Base-by-base conservation (phyloP, 2,888 invertebrate species). In the Dioctria linearis region DNA sequence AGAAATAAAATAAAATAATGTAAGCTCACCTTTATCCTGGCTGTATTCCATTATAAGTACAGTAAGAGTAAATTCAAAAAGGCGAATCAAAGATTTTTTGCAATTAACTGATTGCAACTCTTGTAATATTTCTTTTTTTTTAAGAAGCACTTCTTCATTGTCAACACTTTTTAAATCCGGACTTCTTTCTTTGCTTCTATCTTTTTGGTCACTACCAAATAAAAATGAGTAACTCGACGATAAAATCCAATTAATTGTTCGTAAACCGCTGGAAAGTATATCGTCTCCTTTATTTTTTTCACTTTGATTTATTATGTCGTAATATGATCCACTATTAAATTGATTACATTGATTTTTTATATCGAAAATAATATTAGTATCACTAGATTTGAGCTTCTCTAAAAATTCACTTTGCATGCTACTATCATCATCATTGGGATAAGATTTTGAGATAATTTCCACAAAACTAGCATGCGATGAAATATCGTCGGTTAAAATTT, bases 21-120 rank as follows among this genome's bases (percentile, higher is more conserved):
- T 46, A 46, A 46, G 85, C 87, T 88, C 82, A 88, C 89, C 87
- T 84, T 85, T 86, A 83, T 85, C 85, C 82, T 87, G 86, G 79
- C 85, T 85, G 81, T 86, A 86, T 80, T 87, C 86, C 83, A 87
- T 86, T 73, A 88, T 85, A 81, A 87, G 86, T 80, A 88, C 87
- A 81, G 88, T 87, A 85, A 88, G 86, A 80, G 87, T 86, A 57
- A 86, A 86, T 83, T 88, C 88, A 81, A 89, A 89, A 59, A 89
- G 84, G 83, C 88, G 87, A 37, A 88, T 82, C 63, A 88, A 81
- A 65, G 87, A 84, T 80, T 86, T 87, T 83, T 87, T 88, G 83
- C 87, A 87, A 78, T 88, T 87, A 25, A 86, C 85, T 11, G 86
- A 79, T 51, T 51, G 57, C 86, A 86, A 83, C 84, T 85, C 8